Conservation (phyloP, 2,113 vertebrate species). For the Vireo altiloquus region DNA sequence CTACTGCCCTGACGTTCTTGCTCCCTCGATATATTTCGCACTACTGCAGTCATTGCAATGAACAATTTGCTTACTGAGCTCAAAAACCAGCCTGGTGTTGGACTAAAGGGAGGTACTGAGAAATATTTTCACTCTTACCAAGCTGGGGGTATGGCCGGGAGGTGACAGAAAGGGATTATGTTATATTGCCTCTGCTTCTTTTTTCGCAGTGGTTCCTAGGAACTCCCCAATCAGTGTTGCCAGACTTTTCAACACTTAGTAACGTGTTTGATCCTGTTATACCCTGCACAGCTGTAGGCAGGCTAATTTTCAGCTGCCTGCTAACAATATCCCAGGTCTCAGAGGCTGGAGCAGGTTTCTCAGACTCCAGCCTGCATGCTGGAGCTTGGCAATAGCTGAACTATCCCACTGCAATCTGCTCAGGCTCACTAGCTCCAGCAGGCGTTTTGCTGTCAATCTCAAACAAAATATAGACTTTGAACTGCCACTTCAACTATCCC, state of each 20-base stretch:
- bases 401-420: background rate
- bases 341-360: background rate
- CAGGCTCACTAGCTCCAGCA: background rate
- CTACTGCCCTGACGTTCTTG: background rate
- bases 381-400: background rate
- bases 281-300: background rate
- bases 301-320: background rate
- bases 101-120: background rate
- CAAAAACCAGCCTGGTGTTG: background rate
- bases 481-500: background rate
- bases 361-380: background rate
- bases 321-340: background rate
- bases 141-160: background rate
- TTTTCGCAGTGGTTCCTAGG: background rate
- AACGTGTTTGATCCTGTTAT: background rate
- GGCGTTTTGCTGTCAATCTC: background rate
- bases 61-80: background rate
- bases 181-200: background rate
- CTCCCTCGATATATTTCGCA: background rate
- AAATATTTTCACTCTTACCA: background rate
- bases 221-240: background rate
- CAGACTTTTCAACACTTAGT: background rate
- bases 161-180: rapidly evolving
- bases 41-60: background rate
- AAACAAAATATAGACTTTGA: background rate